Evolutionary conservation across 2,888 invertebrate genomes (phyloP), one percentile per base, ranked within the genome.

Genomic region (Drosophila mimica): DNA sequence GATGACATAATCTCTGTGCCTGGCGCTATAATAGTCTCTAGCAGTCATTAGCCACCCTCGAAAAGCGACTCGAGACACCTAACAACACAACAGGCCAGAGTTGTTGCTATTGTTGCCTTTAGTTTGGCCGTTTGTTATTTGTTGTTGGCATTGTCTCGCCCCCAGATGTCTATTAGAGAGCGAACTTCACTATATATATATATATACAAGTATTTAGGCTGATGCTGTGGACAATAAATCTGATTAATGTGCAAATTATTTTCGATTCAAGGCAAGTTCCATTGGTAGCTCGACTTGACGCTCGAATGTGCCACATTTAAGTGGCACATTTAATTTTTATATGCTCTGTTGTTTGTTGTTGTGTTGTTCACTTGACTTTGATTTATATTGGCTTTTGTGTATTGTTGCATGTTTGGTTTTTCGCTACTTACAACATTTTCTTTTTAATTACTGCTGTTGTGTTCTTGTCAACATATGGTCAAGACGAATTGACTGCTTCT

Each of bases 241-340:
- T 81, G 76, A 81, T 83, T 76, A 83, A 83, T 83, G 83, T 74
- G 69, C 79, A 83, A 83, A 83, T 83, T 82, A 83, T 83, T 83
- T 80, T 64, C 70, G 78, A 77, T 78, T 78, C 76, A 76, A 74
- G 73, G 80, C 81, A 75, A 77, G 64, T 66, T 71, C 38, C 66
- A 66, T 65, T 66, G 57, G 58, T 57, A 56, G 61, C 46, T 66
- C 34, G 52, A 48, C 34, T 58, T 46, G 46, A 46, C 20, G 46
- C 20, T 46, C 25, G 46, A 46, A 43, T 76, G 73, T 73, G 76
- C 54, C 76, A 76, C 79, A 70, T 81, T 81, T 81, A 73, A 75
- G 76, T 76, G 67, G 75, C 76, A 76, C 76, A 82, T 82, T 81
- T 82, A 70, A 79, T 63, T 81, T 81, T 82, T 77, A 73, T 76